Evolutionary conservation across 1,140 invertebrate genomes (phyloP).

Genomic region (Ceratitis capitata): DNA sequence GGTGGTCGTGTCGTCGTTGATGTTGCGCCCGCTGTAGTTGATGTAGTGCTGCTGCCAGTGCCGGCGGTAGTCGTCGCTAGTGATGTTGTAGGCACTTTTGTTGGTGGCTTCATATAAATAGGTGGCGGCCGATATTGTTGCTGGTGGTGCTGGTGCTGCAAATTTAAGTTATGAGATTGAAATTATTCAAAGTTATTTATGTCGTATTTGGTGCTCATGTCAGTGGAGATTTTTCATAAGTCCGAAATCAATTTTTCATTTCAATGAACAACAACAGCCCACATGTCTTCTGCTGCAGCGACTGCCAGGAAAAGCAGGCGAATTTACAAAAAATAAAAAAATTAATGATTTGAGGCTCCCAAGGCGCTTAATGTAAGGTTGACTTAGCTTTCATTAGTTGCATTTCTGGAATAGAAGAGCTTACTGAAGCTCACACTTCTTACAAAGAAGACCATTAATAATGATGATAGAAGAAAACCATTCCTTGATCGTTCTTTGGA

Average conservation of each 20-base stretch:
- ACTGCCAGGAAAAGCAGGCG: not conserved
- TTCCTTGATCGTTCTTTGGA: too few species aligned
- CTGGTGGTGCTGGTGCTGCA: not conserved
- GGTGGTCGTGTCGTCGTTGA: conserved; percentile 1
- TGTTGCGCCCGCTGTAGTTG: not conserved
- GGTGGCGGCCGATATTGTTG: conserved; percentile 16
- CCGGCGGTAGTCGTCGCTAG: not conserved
- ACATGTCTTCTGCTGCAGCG: not conserved
- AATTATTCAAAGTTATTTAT: conserved; percentile 36
- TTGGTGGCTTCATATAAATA: conserved; percentile 18
- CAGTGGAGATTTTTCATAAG: conserved; percentile 29
- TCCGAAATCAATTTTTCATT: conserved; percentile 36
- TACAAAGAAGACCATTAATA: too few species aligned
- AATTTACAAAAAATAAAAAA: not conserved
- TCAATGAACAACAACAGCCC: not conserved
- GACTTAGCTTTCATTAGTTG: not conserved
- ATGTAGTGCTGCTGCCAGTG: not conserved
- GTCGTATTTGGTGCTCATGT: not conserved
- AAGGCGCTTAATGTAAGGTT: not conserved
- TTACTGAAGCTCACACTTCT: too few species aligned
- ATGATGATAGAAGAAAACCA: too few species aligned
- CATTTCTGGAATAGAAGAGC: too few species aligned
- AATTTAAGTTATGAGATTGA: conserved; percentile 38
- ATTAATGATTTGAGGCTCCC: not conserved
- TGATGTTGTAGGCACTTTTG: conserved; percentile 9